A percentile compares a stretch with the other conserved stretches of the same genome.
These are phyloP conservation scores for Scaptomyza montana DNA, from an alignment of 1,140 invertebrate species.

Conservation along the genomic window DNA sequence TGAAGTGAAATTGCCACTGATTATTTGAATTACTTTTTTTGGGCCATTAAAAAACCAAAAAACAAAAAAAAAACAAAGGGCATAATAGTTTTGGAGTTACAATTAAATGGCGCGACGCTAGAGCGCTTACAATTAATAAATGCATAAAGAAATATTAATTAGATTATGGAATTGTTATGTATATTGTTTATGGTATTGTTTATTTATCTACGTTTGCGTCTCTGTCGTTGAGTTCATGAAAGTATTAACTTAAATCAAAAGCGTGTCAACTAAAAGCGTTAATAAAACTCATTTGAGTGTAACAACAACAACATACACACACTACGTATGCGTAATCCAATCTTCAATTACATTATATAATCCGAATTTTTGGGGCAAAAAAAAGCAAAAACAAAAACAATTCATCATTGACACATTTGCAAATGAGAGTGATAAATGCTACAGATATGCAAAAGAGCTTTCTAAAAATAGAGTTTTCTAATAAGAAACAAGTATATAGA, in stretches of 20 bases:
- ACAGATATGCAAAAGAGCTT: conserved; percentile 30
- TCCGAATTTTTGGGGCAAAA: not conserved
- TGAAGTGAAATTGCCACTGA: conserved; percentile 78
- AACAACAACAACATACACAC: not conserved
- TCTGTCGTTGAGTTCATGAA: too few species aligned
- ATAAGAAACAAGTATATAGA: conserved; percentile 13
- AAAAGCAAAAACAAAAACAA: not conserved
- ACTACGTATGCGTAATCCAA: conserved; percentile 63
- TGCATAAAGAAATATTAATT: not conserved
- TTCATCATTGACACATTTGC: not conserved
- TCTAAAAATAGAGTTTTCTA: conserved; percentile 11
- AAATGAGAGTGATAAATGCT: not conserved
- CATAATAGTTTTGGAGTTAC: conserved; percentile 60
- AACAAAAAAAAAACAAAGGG: conserved; percentile 8
- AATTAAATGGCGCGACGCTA: conserved; percentile 65
- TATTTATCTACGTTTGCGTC: too few species aligned
- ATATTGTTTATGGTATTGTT: conserved; percentile 30
- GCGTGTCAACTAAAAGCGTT: conserved; percentile 28
- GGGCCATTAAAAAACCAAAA: conserved; percentile 33
- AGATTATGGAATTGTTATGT: conserved; percentile 27
- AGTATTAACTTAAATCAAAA: conserved; percentile 6
- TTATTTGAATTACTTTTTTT: conserved; percentile 56
- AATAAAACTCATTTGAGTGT: conserved; percentile 12
- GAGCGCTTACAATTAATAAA: conserved; percentile 52
- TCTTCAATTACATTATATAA: conserved; percentile 13